A percentile compares a stretch with the other conserved stretches of the same genome.
Conservation (phyloP, 2,797 vertebrate species). For the Hybognathus amarus region DNA sequence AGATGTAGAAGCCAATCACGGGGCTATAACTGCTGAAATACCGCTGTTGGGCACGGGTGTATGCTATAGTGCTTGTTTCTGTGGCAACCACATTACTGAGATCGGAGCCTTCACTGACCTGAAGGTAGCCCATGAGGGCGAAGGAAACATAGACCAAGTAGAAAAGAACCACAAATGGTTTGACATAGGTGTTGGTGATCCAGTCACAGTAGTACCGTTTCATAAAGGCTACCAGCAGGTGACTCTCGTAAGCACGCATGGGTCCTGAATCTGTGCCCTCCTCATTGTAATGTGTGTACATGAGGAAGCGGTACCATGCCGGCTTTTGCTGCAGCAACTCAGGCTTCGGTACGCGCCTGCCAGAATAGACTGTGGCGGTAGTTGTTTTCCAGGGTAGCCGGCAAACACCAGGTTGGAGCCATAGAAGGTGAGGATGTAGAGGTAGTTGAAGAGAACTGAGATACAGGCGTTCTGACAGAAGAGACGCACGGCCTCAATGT, state of each 20-base stretch:
- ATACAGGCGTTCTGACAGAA: slow-evolving; percentile 96
- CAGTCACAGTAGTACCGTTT: slow-evolving; percentile 98
- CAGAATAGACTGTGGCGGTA: slow-evolving; percentile 99
- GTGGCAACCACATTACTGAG: slow-evolving; percentile 95
- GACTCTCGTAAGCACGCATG: slow-evolving; percentile 89
- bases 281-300: slow-evolving; percentile 95
- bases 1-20: slow-evolving; percentile 98
- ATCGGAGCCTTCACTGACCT: slow-evolving; percentile 94
- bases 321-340: slow-evolving; percentile 93
- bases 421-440: slow-evolving; percentile 98
- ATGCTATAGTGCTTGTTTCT: slow-evolving; percentile 93
- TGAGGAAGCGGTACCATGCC: slow-evolving; percentile 95
- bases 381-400: slow-evolving; percentile 96
- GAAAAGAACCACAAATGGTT: slow-evolving; percentile 98
- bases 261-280: slow-evolving; percentile 82
- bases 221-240: slow-evolving; percentile 95
- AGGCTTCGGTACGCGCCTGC: slow-evolving; percentile 91
- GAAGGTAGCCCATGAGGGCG: slow-evolving; percentile 98
- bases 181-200: slow-evolving; percentile 99
- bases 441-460: slow-evolving; percentile 93
- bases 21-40: slow-evolving; percentile 98
- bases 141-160: slow-evolving; percentile 99
- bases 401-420: slow-evolving; percentile 98
- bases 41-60: slow-evolving; percentile 93
- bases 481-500: slow-evolving; percentile 97